phyloP scores from a whole-genome alignment of 2,797 vertebrate genomes.

The Tympanoctomys barrerae region DNA sequence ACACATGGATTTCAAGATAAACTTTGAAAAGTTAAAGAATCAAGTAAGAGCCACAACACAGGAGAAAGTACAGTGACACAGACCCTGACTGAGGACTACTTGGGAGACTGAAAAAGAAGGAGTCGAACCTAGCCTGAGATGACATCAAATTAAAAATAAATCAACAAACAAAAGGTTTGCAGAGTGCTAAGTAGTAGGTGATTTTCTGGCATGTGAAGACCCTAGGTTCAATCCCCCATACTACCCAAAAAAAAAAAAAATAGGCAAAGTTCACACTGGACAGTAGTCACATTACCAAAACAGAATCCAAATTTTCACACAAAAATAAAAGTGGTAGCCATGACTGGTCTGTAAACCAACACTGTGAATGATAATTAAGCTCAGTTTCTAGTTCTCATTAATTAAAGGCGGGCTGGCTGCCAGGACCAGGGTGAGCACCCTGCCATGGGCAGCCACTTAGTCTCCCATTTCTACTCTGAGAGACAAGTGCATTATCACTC shows the following conservation, averaged over 20 bases:
- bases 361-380: background rate
- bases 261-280: background rate
- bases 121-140: background rate
- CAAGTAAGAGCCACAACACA: background rate
- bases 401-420: background rate
- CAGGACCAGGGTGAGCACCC: background rate
- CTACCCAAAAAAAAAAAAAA: background rate
- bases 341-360: background rate
- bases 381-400: background rate
- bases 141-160: background rate
- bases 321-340: conserved; percentile 7
- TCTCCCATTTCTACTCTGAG: background rate
- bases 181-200: background rate
- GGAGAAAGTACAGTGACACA: background rate
- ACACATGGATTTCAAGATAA: background rate
- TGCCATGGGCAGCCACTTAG: background rate
- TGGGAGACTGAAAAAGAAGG: background rate
- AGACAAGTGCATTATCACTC: background rate
- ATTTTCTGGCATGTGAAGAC: background rate
- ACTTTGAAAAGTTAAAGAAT: conserved; percentile 36
- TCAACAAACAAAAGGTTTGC: background rate
- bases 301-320: conserved; percentile 52
- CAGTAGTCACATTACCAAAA: background rate
- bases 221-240: background rate
- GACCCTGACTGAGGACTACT: background rate